Conservation (phyloP, 2,113 vertebrate species). For the Poeciliopsis occidentalis region DNA sequence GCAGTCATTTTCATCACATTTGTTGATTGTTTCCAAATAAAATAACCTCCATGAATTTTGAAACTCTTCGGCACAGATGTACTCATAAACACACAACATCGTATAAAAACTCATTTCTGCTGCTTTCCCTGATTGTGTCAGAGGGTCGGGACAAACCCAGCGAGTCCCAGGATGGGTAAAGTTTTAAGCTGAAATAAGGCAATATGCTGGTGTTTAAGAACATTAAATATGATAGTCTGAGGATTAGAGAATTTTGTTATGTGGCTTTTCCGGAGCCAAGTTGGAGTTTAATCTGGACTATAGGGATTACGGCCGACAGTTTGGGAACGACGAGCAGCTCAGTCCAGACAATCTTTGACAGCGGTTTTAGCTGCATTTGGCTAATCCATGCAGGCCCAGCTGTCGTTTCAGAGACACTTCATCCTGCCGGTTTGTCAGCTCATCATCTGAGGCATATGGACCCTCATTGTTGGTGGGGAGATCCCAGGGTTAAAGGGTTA, state of each 20-base stretch:
- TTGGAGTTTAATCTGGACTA: constrained; percentile 4
- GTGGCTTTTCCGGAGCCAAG: background rate
- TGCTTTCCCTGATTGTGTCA: background rate
- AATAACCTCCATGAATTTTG: background rate
- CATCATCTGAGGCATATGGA: constrained; percentile 21
- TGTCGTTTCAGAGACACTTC: constrained; percentile 15
- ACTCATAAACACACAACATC: background rate
- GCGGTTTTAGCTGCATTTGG: constrained; percentile 22
- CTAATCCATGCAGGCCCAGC: constrained; percentile 38
- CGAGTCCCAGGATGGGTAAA: no score
- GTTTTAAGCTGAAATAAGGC: background rate
- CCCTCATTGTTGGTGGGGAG: constrained; percentile 18
- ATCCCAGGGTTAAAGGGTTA: background rate
- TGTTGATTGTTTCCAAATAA: background rate
- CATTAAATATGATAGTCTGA: background rate
- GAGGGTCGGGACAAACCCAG: background rate
- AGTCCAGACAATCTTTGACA: constrained; percentile 25
- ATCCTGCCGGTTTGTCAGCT: constrained; percentile 22
- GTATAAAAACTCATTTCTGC: background rate
- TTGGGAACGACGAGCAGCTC: constrained; percentile 14
- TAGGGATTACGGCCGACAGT: constrained; percentile 17
- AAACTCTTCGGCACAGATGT: background rate
- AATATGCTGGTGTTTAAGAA: background rate
- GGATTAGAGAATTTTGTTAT: background rate
- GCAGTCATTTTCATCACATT: background rate